Evolutionary conservation across 2,797 vertebrate species (phyloP).

Genomic region (Sebastes cheni): DNA sequence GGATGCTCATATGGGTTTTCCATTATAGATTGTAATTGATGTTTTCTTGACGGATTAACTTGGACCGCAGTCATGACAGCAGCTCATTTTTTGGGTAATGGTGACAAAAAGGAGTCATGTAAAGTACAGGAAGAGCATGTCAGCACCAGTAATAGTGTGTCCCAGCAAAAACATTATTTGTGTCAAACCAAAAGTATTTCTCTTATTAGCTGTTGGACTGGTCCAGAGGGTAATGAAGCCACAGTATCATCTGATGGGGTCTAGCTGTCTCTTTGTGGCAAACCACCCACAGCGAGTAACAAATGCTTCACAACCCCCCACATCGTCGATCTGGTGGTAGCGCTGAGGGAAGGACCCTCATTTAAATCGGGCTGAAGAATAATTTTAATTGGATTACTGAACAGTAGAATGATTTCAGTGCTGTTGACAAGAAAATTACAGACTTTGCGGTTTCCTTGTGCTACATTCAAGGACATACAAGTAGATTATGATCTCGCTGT

Average conservation of each 20-base stretch:
- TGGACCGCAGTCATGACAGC: constrained; percentile 67
- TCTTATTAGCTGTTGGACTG: constrained; percentile 53
- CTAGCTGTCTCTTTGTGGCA: constrained; percentile 53
- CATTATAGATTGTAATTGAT: constrained; percentile 89
- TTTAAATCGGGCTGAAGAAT: constrained; percentile 66
- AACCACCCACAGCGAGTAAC: constrained; percentile 69
- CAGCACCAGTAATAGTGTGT: constrained; percentile 8
- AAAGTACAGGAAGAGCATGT: constrained; percentile 21
- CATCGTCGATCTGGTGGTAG: constrained; percentile 45
- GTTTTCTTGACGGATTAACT: constrained; percentile 82
- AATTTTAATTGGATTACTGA: constrained; percentile 75
- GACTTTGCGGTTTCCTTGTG: constrained; percentile 59
- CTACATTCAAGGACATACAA: constrained; percentile 73
- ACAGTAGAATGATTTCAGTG: constrained; percentile 45
- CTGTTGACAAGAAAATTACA: constrained; percentile 54
- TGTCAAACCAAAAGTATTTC: constrained; percentile 37
- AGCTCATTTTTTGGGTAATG: constrained; percentile 53
- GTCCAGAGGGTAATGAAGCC: constrained; percentile 61
- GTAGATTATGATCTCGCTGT: constrained; percentile 70
- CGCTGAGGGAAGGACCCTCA: constrained; percentile 34
- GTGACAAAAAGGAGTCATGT: constrained; percentile 43
- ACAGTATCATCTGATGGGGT: constrained; percentile 51
- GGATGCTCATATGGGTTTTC: constrained; percentile 70
- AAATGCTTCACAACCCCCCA: constrained; percentile 65
- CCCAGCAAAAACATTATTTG: constrained; percentile 34